Evolutionary conservation across 2,888 invertebrate genomes (phyloP), one percentile per base, ranked within the genome.

Genomic region (Pristionchus mayeri): DNA sequence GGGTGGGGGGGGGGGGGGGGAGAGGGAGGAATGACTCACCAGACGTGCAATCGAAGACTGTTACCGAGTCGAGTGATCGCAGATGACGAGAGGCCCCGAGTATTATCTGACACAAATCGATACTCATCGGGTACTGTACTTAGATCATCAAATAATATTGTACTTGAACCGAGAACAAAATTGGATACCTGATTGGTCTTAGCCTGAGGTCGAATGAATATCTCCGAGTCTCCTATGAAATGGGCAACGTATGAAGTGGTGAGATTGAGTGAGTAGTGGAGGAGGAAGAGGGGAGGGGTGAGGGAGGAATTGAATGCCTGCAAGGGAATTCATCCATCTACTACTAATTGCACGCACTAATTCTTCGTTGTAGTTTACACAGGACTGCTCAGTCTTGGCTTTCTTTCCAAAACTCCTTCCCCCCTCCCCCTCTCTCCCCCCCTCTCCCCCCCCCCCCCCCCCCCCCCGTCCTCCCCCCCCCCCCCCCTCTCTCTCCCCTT

Each of bases 141-240:
- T 54, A 6, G 16, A 16, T 27, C 27, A 16, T n/a, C n/a, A n/a
- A n/a, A n/a, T n/a, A n/a, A n/a, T n/a, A n/a, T n/a, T n/a, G n/a
- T n/a, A n/a, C n/a, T n/a, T n/a, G n/a, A n/a, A n/a, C n/a, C n/a
- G n/a, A n/a, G n/a, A n/a, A n/a, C n/a, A n/a, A n/a, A n/a, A 60
- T 24, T 21, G 1, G 0, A 30, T 57, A 87, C 86, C 82, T 85
- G 86, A 52, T 88, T 87, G 24, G 85, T 80, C 50, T 81, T 83
- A 4, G 84, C 60, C 3, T 85, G 82, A 16, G 86, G 84, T 24
- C 76, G 50, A 21, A 87, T 86, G 85, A 87, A 88, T 1, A 88
- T 27, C 67, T 86, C 84, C 21, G 86, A n/a, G 21, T 78, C 71
- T 60, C 87, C 89, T 13, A 40, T 37, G 54, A 80, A 57, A 13